Evolutionary conservation across 2,888 invertebrate genomes (phyloP).

Genomic region (Agrotis clavis): DNA sequence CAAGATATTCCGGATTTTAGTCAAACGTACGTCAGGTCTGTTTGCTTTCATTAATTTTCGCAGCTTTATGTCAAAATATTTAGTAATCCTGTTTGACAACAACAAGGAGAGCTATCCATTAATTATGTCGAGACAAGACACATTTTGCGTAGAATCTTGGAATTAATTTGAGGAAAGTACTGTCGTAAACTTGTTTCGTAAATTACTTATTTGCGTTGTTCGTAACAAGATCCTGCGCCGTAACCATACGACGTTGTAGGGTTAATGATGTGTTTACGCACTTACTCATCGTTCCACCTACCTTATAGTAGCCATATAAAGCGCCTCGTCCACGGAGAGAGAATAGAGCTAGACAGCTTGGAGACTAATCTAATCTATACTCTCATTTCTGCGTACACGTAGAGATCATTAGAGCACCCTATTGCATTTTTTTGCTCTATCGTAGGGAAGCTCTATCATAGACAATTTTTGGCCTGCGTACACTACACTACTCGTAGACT

Average conservation of each 20-base stretch:
- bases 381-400: too few species aligned
- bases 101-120: conserved; percentile 39
- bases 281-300: not conserved
- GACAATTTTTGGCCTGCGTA: too few species aligned
- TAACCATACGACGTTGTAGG: conserved; percentile 20
- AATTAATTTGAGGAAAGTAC: conserved; percentile 47
- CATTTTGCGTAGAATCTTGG: conserved; percentile 33
- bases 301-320: too few species aligned
- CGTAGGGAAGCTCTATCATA: too few species aligned
- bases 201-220: conserved; percentile 46
- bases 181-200: conserved; percentile 45
- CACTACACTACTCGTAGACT: too few species aligned
- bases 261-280: not conserved
- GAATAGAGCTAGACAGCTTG: too few species aligned
- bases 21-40: not conserved
- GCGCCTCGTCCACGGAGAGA: too few species aligned
- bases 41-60: conserved; percentile 26
- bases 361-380: too few species aligned
- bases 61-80: conserved; percentile 15
- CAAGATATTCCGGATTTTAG: not conserved
- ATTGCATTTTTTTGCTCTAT: too few species aligned
- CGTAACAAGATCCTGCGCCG: conserved; percentile 8
- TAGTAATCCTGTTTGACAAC: conserved; percentile 17
- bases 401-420: too few species aligned
- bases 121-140: conserved; percentile 39